phyloP scores from a whole-genome alignment of 2,888 invertebrate species.

The Drosophila quinaria region DNA sequence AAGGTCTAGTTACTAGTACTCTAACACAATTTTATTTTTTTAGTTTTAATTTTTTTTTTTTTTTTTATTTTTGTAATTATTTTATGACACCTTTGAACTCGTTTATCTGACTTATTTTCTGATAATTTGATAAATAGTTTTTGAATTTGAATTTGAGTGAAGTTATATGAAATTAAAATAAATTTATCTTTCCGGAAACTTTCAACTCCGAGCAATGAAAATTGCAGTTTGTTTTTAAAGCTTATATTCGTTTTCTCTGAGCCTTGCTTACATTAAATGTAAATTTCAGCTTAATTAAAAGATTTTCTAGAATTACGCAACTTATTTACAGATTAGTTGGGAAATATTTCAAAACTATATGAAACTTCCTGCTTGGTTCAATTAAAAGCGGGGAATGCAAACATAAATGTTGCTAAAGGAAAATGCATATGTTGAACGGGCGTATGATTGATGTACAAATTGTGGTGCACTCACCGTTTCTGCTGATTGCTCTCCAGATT shows the following conservation, averaged over 20 bases:
- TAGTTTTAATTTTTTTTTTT: too few species aligned
- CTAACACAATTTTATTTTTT: too few species aligned
- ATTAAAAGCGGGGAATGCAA: constrained; percentile 5
- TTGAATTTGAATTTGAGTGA: too few species aligned
- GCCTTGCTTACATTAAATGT: too few species aligned
- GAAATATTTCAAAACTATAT: background rate
- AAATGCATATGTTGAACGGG: constrained; percentile 25
- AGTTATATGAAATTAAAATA: background rate
- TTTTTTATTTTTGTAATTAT: too few species aligned
- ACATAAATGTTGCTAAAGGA: background rate
- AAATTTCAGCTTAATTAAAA: too few species aligned
- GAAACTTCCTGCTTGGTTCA: constrained; percentile 1
- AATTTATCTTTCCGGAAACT: background rate
- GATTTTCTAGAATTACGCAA: background rate
- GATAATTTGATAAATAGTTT: too few species aligned
- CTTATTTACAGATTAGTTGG: background rate
- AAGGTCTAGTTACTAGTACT: too few species aligned
- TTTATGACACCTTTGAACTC: background rate
- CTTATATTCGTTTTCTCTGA: too few species aligned
- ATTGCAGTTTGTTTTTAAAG: too few species aligned
- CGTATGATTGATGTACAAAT: constrained; percentile 64
- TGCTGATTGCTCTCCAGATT: constrained; percentile 82
- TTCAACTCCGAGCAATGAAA: too few species aligned
- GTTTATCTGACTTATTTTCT: too few species aligned
- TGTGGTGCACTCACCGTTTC: constrained; percentile 68